A percentile compares a stretch with the other conserved stretches of the same genome.
phyloP scores from a whole-genome alignment of 2,113 vertebrate genomes.

The Clarias batrachus region DNA sequence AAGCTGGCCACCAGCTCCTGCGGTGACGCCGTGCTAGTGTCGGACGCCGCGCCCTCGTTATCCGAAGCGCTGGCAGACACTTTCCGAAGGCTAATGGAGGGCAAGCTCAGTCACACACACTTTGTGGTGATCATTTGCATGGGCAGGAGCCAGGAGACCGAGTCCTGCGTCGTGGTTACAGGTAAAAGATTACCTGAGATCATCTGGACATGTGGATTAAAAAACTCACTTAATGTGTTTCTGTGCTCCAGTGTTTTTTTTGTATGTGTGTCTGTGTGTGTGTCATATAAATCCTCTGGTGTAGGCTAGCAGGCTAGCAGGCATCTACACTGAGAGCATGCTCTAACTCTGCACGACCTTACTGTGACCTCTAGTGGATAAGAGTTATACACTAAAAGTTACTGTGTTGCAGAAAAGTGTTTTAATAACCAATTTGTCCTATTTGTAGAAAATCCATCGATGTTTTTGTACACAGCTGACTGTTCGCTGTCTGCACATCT shows the following conservation, averaged over 20 bases:
- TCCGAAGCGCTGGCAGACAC: conserved; percentile 88
- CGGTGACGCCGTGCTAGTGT: conserved; percentile 84
- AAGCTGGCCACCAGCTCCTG: conserved; percentile 91
- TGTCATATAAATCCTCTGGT: neutral
- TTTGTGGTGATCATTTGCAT: conserved; percentile 93
- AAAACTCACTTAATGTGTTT: neutral
- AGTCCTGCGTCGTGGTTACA: conserved; percentile 93
- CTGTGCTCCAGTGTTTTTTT: neutral
- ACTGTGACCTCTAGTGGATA: neutral
- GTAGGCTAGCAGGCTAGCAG: neutral
- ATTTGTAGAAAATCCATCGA: neutral
- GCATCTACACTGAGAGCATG: neutral
- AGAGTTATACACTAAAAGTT: neutral
- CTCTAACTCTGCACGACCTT: neutral
- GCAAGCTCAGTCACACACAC: conserved; percentile 84
- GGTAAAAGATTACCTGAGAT: conserved; percentile 66
- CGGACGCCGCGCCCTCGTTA: conserved; percentile 84
- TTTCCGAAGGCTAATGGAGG: conserved; percentile 83
- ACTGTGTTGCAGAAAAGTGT: neutral
- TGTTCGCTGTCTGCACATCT: neutral
- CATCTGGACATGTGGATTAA: conserved; percentile 11
- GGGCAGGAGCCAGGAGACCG: conserved; percentile 76
- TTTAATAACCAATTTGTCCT: neutral
- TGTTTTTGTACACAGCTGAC: neutral
- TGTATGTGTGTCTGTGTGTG: neutral